Conservation (phyloP, 2,888 invertebrate species). For the Acrobasis suavella region DNA sequence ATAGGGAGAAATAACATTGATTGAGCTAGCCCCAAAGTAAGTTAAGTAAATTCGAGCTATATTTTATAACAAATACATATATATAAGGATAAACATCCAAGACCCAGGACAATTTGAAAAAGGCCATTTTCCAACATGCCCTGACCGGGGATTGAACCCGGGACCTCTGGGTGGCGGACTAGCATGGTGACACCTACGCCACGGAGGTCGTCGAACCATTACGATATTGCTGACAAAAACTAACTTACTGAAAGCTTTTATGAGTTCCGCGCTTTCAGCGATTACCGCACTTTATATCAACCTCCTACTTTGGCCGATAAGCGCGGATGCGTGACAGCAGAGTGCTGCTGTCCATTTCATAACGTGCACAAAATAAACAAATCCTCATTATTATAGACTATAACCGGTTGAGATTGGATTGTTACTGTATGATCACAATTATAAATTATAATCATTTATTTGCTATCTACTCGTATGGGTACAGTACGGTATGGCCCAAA, state of each 20-base stretch:
- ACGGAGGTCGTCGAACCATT: too few relatives aligned
- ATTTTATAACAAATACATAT: too few relatives aligned
- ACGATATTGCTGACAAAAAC: neutral
- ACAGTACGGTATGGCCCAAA: neutral
- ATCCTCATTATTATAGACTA: neutral
- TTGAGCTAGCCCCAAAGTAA: too few relatives aligned
- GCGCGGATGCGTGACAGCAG: neutral
- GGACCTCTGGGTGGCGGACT: too few relatives aligned
- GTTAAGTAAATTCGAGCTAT: too few relatives aligned
- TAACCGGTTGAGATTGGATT: neutral
- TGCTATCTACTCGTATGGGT: neutral
- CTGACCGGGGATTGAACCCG: too few relatives aligned
- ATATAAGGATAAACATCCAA: too few relatives aligned
- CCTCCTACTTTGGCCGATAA: neutral
- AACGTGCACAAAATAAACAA: constrained; percentile 15
- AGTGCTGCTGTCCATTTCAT: neutral
- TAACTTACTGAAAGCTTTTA: neutral
- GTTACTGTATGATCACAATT: neutral
- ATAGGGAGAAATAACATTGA: too few relatives aligned
- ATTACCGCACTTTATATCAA: neutral
- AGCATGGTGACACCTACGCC: too few relatives aligned
- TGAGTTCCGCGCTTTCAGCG: neutral
- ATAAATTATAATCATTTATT: neutral
- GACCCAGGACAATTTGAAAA: too few relatives aligned
- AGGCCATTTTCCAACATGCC: too few relatives aligned